Conservation (phyloP, 2,888 invertebrate species). For the Zygogramma bicolorata region DNA sequence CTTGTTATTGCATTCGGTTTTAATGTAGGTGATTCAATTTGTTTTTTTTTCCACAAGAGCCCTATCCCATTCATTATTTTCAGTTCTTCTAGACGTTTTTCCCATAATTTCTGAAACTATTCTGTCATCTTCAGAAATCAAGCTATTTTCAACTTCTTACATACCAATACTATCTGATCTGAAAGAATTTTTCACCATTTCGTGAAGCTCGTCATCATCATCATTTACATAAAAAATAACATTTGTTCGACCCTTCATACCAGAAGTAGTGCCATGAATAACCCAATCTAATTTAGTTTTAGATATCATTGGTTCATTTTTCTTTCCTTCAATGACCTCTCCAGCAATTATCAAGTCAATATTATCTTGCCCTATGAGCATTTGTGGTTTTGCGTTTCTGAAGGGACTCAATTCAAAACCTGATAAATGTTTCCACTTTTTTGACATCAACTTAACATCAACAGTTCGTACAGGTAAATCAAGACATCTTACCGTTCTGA, state of each 20-base stretch:
- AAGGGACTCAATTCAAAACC: not conserved
- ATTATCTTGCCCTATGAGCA: not conserved
- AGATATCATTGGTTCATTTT: not conserved
- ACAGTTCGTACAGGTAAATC: not conserved
- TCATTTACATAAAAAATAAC: not conserved
- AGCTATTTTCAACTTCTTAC: not conserved
- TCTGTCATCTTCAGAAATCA: not conserved
- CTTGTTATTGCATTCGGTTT: not conserved
- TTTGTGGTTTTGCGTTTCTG: not conserved
- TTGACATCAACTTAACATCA: not conserved
- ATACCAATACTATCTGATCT: not conserved
- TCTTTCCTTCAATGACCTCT: not conserved
- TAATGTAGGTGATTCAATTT: not conserved
- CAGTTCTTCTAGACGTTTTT: not conserved
- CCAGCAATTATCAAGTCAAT: constrained; percentile 6
- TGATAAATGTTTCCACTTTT: not conserved
- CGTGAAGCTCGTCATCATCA: not conserved
- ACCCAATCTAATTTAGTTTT: not conserved
- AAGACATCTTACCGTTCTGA: constrained; percentile 1
- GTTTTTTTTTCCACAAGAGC: not conserved
- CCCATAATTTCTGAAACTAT: not conserved
- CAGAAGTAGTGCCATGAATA: not conserved
- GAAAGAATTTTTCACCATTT: not conserved
- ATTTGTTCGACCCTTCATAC: not conserved
- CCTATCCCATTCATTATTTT: not conserved